These are phyloP conservation scores for Guaruba guarouba DNA, from an alignment of 2,113 vertebrate species.

Conservation along the genomic window DNA sequence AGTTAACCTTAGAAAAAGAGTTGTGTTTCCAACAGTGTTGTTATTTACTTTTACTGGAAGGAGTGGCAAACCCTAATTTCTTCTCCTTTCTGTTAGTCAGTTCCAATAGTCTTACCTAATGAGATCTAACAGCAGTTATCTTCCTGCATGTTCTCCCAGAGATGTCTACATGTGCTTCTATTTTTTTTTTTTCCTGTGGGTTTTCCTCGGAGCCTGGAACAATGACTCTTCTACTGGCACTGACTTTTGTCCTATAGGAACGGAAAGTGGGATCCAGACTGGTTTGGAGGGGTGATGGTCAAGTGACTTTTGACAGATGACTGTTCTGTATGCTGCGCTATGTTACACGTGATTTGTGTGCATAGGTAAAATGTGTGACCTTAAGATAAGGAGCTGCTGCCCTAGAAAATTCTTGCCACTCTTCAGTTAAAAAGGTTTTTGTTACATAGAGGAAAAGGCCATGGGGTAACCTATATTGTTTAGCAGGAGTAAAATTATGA, in stretches of 20 bases:
- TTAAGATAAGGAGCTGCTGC: neutral
- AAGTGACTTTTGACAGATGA: neutral
- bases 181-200: neutral
- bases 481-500: neutral
- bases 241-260: neutral
- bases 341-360: neutral
- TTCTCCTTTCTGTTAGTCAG: neutral
- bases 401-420: neutral
- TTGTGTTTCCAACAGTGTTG: neutral
- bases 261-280: neutral
- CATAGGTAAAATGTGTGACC: neutral
- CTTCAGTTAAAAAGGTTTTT: neutral
- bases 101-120: slow-evolving; percentile 5
- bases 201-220: neutral
- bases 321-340: neutral
- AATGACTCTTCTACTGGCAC: neutral
- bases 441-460: neutral
- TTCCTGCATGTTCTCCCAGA: neutral
- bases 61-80: neutral
- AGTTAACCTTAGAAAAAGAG: neutral
- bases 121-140: neutral
- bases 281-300: neutral
- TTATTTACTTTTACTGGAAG: slow-evolving; percentile 2
- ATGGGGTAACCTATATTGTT: neutral
- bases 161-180: neutral